Evolutionary conservation across 2,888 invertebrate genomes (phyloP).

Genomic region (Acanthacorydalis orientalis): DNA sequence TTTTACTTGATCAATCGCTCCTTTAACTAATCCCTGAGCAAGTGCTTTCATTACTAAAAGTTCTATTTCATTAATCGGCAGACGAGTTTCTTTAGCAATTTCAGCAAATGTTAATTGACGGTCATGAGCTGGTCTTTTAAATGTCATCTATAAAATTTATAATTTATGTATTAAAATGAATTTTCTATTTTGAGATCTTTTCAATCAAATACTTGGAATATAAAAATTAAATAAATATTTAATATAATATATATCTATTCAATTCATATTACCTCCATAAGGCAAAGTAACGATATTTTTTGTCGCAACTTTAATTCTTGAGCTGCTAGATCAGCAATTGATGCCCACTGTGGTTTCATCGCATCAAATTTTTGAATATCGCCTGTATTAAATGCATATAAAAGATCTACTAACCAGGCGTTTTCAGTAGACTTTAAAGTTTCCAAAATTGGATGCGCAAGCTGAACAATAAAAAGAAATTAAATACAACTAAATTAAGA

Average conservation of each 20-base stretch:
- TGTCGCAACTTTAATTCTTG: constrained; percentile 69
- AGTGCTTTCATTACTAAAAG: constrained; percentile 94
- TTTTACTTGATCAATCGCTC: constrained; percentile 83
- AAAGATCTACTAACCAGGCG: constrained; percentile 73
- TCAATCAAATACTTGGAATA: no score
- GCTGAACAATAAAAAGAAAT: constrained; percentile 28
- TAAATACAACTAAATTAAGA: no score
- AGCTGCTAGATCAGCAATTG: constrained; percentile 66
- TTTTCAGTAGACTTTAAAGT: constrained; percentile 65
- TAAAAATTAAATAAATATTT: background rate
- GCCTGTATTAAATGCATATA: constrained; percentile 74
- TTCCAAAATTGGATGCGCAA: constrained; percentile 87
- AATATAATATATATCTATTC: background rate
- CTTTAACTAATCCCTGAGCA: constrained; percentile 83
- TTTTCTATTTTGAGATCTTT: background rate
- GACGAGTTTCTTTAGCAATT: constrained; percentile 70
- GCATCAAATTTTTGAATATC: constrained; percentile 60
- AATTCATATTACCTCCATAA: constrained; percentile 63
- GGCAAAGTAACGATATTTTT: constrained; percentile 87
- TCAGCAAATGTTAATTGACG: constrained; percentile 77
- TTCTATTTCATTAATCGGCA: constrained; percentile 79
- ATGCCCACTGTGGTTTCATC: constrained; percentile 57
- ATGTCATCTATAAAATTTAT: constrained; percentile 74
- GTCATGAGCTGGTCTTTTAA: constrained; percentile 79
- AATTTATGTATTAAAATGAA: background rate